phyloP scores from a whole-genome alignment of 2,797 vertebrate genomes.

The Thaleichthys pacificus region DNA sequence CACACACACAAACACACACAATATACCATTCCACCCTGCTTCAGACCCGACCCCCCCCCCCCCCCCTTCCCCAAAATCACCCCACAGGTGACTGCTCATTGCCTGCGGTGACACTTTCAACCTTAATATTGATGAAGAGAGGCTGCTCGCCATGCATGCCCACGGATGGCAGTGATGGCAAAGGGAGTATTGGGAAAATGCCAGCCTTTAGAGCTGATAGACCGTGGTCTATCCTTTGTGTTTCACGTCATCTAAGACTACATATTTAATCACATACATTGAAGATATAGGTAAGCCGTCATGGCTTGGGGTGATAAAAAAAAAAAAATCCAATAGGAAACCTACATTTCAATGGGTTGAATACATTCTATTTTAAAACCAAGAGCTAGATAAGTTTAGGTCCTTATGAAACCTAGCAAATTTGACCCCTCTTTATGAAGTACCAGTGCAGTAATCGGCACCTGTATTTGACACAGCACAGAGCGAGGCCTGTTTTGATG shows the following conservation, averaged over 20 bases:
- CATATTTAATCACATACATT: too few relatives aligned
- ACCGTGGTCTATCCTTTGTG: background rate
- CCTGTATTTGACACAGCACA: background rate
- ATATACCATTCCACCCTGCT: too few relatives aligned
- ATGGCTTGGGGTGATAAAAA: too few relatives aligned
- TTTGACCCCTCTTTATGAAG: constrained; percentile 36
- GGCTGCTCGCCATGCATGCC: constrained; percentile 24
- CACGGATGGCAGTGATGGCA: constrained; percentile 27
- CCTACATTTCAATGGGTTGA: too few relatives aligned
- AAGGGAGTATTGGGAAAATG: constrained; percentile 25
- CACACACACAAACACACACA: background rate
- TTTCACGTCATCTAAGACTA: too few relatives aligned
- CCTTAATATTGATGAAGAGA: constrained; percentile 46
- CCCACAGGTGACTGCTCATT: constrained; percentile 34
- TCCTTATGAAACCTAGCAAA: too few relatives aligned
- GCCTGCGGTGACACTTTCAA: constrained; percentile 19
- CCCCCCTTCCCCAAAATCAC: constrained; percentile 3
- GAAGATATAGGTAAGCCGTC: too few relatives aligned
- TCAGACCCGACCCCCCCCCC: too few relatives aligned
- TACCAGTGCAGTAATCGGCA: constrained; percentile 27
- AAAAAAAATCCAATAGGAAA: too few relatives aligned
- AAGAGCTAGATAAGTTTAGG: too few relatives aligned
- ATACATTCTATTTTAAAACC: too few relatives aligned
- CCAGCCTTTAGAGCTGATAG: constrained; percentile 21
- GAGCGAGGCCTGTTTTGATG: constrained; percentile 24